Percentiles rank a stretch among this genome's conserved stretches.
Conservation (phyloP, 1,140 invertebrate species). For the Formica exsecta region DNA sequence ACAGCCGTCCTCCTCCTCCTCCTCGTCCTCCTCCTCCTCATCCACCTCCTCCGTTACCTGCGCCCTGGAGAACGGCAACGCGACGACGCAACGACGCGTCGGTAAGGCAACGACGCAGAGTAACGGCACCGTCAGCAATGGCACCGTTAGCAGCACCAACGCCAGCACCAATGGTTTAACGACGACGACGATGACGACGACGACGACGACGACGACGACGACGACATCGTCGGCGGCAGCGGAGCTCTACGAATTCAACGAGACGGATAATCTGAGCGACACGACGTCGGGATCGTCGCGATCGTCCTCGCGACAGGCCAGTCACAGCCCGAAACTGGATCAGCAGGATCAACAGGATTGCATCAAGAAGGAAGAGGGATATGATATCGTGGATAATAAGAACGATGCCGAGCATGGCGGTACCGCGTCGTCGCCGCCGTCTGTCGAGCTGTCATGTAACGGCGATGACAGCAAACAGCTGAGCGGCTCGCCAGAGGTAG, state of each 20-base stretch:
- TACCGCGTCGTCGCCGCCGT: slow-evolving; percentile 9
- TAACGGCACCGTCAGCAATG: slow-evolving; percentile 63
- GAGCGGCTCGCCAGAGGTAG: not conserved
- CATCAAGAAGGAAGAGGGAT: slow-evolving; percentile 79
- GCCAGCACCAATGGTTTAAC: slow-evolving; percentile 8
- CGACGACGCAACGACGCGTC: slow-evolving; percentile 41
- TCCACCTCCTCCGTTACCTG: slow-evolving; percentile 81
- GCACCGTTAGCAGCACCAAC: slow-evolving; percentile 4
- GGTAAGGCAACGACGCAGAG: slow-evolving; percentile 59
- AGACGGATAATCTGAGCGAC: slow-evolving; percentile 77
- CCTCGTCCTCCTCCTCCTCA: slow-evolving; percentile 84
- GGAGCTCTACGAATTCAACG: slow-evolving; percentile 81
- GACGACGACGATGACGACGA: slow-evolving; percentile 61
- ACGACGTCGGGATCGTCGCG: slow-evolving; percentile 78
- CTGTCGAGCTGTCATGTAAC: slow-evolving; percentile 25
- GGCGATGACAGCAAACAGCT: slow-evolving; percentile 2
- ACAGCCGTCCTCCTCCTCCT: slow-evolving; percentile 76
- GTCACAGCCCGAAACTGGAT: slow-evolving; percentile 46
- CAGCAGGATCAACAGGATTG: slow-evolving; percentile 66
- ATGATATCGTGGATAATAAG: slow-evolving; percentile 75
- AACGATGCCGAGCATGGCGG: slow-evolving; percentile 54
- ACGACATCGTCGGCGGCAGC: slow-evolving; percentile 32
- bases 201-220: slow-evolving; percentile 78
- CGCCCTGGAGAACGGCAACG: slow-evolving; percentile 73
- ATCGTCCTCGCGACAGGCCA: slow-evolving; percentile 74